Evolutionary conservation across 2,888 invertebrate genomes (phyloP).

Genomic region (Bibio marci): DNA sequence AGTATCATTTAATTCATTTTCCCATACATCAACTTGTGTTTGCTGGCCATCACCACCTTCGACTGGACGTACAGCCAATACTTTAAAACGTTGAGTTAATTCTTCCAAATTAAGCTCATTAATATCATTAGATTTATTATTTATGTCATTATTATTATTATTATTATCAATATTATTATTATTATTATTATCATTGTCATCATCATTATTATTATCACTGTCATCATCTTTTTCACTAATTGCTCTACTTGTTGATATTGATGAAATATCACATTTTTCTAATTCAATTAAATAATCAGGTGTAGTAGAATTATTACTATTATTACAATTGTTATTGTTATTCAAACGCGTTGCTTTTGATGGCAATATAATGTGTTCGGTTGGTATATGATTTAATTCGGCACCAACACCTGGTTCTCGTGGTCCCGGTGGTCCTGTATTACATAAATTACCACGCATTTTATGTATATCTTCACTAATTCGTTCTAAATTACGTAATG

Average conservation of each 20-base stretch:
- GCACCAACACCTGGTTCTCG: slow-evolving; percentile 61
- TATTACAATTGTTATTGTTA: slow-evolving; percentile 13
- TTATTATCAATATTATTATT: slow-evolving; percentile 10
- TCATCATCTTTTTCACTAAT: slow-evolving; percentile 30
- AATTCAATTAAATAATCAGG: slow-evolving; percentile 35
- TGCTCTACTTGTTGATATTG: slow-evolving; percentile 32
- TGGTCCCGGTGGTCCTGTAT: slow-evolving; percentile 22
- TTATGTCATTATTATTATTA: slow-evolving; percentile 4
- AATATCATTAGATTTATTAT: slow-evolving; percentile 11
- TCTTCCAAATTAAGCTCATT: slow-evolving; percentile 39
- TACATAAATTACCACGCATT: slow-evolving; percentile 23
- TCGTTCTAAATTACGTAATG: slow-evolving; percentile 67
- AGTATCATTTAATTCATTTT: slow-evolving; percentile 55
- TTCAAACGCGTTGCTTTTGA: too few relatives aligned
- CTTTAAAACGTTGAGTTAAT: slow-evolving; percentile 48
- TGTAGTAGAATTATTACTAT: slow-evolving; percentile 1
- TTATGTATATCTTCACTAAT: slow-evolving; percentile 84
- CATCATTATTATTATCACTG: slow-evolving; percentile 18
- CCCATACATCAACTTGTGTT: slow-evolving; percentile 46
- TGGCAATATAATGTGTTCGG: too few relatives aligned
- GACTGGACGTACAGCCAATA: slow-evolving; percentile 54
- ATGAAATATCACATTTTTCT: slow-evolving; percentile 38
- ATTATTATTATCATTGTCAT: slow-evolving; percentile 11
- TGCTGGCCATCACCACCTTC: slow-evolving; percentile 53
- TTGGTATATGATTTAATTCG: slow-evolving; percentile 24